Evolutionary conservation across 1,140 invertebrate genomes (phyloP), one percentile per base, ranked within the genome.

Genomic region (Dreissena polymorpha): DNA sequence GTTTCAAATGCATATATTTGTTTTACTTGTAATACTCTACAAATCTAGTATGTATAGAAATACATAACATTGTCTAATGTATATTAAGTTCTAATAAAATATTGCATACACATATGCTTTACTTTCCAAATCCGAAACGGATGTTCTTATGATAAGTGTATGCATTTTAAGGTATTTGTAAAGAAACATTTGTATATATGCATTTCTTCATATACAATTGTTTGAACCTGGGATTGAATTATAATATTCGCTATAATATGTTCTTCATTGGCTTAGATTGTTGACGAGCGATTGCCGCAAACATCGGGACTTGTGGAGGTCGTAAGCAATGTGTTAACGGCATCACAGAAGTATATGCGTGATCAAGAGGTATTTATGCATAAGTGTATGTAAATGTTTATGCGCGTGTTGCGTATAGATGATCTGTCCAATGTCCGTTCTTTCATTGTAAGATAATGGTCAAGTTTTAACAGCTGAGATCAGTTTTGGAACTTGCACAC

Each of bases 321-420:
- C 23, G 65, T 89, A 13, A 83, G 83, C 64, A 63, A 73, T 25
- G 83, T 91, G 29, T 68, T 91, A 23, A 82, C 86, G 14, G 67
- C 84, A n/a, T 90, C 87, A 53, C 91, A 91, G 79, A 83, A 84
- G 12, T 91, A 89, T 78, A 91, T 91, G 90, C 77, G 90, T 55
- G 10, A 78, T 49, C 88, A 88, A 70, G 67, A 86, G 87, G 87
- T 88, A 74, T 64, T 16, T 68, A 18, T 18, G 57, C 2, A 39
- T 39, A 39, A 39, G 39, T 39, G 39, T 39, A 5, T 39, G 39
- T 39, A 39, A 39, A 39, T 39, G 39, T 39, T 39, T 39, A 39
- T 39, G 2, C 8, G 39, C 2, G 2, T 2, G 2, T 39, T 39
- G 39, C 3, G 39, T 39, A 39, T 39, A 39, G 39, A 39, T 39